A percentile compares a stretch with the other conserved stretches of the same genome.
These are phyloP conservation scores for Troilus luridus DNA, from an alignment of 2,888 invertebrate genomes.

Conservation along the genomic window DNA sequence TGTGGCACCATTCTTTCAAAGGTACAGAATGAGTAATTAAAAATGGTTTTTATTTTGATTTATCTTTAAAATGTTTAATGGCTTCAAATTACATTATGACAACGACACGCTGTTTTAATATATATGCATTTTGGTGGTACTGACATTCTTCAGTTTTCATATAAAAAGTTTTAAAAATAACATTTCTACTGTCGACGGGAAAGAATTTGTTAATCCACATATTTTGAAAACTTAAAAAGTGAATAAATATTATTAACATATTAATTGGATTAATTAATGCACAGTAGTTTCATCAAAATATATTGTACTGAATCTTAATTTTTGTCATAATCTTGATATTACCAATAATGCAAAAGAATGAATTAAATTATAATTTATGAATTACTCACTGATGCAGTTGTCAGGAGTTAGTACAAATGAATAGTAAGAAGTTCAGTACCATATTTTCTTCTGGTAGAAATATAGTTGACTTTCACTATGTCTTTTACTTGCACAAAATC, in stretches of 20 bases:
- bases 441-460: background rate
- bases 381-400: background rate
- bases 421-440: background rate
- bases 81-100: too few relatives aligned
- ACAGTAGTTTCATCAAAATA: background rate
- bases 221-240: background rate
- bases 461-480: background rate
- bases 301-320: background rate
- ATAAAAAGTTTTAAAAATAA: background rate
- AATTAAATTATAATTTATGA: background rate
- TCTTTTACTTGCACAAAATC: background rate
- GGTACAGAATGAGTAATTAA: conserved; percentile 70
- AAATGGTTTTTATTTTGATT: conserved; percentile 37
- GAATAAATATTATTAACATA: background rate
- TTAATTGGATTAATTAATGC: background rate
- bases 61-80: background rate
- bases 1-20: conserved; percentile 79
- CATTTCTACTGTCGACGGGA: background rate
- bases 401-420: background rate
- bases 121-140: too few relatives aligned
- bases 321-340: background rate
- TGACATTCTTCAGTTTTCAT: background rate
- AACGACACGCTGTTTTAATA: too few relatives aligned
- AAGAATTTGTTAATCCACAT: background rate
- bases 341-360: background rate